Conservation (phyloP, 2,113 vertebrate species). For the Tylochromis polylepis region DNA sequence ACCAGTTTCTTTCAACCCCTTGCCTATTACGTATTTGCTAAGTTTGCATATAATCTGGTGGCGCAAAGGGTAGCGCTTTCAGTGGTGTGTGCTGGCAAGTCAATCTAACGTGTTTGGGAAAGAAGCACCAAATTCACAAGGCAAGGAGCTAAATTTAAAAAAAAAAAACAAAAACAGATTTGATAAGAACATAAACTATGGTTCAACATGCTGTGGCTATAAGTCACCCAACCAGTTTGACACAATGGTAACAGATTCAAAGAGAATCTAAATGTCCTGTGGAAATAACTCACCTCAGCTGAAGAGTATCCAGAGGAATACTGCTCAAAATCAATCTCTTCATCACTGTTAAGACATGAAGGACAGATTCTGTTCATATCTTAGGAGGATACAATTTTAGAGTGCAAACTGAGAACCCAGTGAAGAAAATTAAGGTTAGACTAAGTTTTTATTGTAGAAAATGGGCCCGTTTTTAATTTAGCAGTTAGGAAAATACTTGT, state of each 20-base stretch:
- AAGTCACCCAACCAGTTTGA: background rate
- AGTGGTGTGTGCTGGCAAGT: background rate
- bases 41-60: background rate
- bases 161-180: background rate
- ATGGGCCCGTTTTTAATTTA: background rate
- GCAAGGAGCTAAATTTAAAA: background rate
- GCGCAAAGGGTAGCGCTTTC: background rate
- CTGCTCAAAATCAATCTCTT: slow-evolving; percentile 86
- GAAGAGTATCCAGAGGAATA: slow-evolving; percentile 98
- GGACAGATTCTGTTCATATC: background rate
- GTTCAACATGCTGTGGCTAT: background rate
- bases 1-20: background rate
- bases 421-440: background rate
- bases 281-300: slow-evolving; percentile 83
- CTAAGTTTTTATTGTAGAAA: background rate
- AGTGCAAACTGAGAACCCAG: background rate
- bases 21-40: background rate
- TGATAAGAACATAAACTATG: background rate
- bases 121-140: background rate
- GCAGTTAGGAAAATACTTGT: background rate
- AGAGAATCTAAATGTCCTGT: background rate
- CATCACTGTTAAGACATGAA: slow-evolving; percentile 77
- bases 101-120: background rate
- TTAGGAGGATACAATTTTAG: background rate
- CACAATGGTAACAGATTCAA: background rate